Conservation (phyloP, 2,888 invertebrate genomes). For the Tuberolachnus salignus region DNA sequence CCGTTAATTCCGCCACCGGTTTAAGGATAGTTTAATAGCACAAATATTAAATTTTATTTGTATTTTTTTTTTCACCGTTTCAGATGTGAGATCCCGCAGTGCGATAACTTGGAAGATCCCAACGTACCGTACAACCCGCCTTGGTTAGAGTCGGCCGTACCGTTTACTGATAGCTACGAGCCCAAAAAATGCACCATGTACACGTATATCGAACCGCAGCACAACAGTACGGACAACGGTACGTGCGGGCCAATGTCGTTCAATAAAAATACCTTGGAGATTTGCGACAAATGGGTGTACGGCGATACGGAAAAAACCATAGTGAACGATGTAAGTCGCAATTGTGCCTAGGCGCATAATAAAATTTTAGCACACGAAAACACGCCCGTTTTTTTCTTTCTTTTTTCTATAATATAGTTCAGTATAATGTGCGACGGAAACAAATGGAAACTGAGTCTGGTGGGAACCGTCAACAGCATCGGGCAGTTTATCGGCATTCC, state of each 20-base stretch:
- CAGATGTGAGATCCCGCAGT: constrained; percentile 59
- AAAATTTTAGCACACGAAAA: background rate
- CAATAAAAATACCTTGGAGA: constrained; percentile 59
- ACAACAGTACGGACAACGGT: background rate
- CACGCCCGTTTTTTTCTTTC: no score
- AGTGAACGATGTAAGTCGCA: constrained; percentile 68
- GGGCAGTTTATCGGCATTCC: constrained; percentile 77
- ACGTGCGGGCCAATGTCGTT: constrained; percentile 18
- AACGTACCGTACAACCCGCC: constrained; percentile 43
- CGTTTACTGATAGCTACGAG: constrained; percentile 34
- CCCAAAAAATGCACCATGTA: constrained; percentile 32
- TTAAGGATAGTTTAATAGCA: no score
- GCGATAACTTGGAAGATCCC: constrained; percentile 50
- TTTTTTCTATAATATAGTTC: constrained; percentile 66
- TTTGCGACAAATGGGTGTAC: constrained; percentile 59
- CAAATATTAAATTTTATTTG: background rate
- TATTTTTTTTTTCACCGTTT: constrained; percentile 7
- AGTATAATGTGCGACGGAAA: constrained; percentile 70
- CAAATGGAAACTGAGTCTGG: constrained; percentile 74
- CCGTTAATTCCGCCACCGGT: no score
- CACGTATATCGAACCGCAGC: background rate
- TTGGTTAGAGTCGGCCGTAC: constrained; percentile 58
- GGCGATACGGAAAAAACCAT: constrained; percentile 69
- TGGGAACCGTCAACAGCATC: constrained; percentile 76
- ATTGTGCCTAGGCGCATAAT: no score